These are phyloP conservation scores for Lepeophtheirus nordmannii DNA, from an alignment of 2,888 invertebrate species.

Conservation along the genomic window DNA sequence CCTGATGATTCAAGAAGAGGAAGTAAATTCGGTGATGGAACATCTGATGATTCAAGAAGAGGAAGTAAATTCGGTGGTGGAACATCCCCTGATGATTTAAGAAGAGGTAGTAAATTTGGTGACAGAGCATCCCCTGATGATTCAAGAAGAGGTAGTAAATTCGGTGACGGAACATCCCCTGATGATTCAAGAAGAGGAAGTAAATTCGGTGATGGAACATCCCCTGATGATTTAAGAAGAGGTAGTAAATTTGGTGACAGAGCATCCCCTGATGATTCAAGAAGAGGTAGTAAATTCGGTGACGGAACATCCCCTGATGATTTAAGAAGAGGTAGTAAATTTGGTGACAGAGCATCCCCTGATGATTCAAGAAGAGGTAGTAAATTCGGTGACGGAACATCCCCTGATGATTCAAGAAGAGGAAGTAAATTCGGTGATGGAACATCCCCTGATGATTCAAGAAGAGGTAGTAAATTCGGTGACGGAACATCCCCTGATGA, in stretches of 20 bases:
- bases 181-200: background rate
- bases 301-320: background rate
- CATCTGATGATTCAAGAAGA: background rate
- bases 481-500: background rate
- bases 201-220: background rate
- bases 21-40: background rate
- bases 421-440: background rate
- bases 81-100: background rate
- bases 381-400: background rate
- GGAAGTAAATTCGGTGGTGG: background rate
- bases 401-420: background rate
- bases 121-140: slow-evolving; percentile 1
- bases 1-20: background rate
- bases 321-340: background rate
- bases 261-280: background rate
- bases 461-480: background rate
- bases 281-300: background rate
- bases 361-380: background rate
- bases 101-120: too few species aligned
- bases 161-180: background rate
- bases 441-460: background rate
- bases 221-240: background rate
- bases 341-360: too few species aligned
- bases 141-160: background rate
- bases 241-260: background rate